Conservation (phyloP, 2,113 vertebrate genomes). For the Hypocryptadius cinnamomeus region DNA sequence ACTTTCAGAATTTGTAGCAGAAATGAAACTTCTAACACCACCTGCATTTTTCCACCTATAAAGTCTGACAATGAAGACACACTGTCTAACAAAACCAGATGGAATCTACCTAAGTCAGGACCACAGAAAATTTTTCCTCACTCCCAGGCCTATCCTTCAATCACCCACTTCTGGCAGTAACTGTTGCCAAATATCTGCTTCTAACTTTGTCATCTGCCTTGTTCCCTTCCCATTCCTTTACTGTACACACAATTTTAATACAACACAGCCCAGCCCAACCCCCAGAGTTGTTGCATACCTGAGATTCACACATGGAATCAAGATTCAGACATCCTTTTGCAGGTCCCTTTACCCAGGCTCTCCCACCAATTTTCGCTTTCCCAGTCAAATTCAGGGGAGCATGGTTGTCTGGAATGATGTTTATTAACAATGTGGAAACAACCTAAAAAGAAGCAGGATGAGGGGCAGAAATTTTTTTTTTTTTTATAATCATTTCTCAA, state of each 20-base stretch:
- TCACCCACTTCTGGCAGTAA: not conserved
- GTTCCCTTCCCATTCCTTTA: not conserved
- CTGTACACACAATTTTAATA: not conserved
- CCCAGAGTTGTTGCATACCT: conserved; percentile 69
- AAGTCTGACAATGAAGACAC: not conserved
- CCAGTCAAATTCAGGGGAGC: conserved; percentile 83
- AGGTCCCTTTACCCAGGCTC: conserved; percentile 81
- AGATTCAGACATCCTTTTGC: conserved; percentile 59
- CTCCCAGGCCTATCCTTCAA: not conserved
- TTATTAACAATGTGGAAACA: conserved; percentile 90
- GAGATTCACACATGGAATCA: conserved; percentile 90
- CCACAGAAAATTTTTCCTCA: not conserved
- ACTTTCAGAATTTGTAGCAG: not conserved
- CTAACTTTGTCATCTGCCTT: not conserved
- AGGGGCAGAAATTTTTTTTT: not conserved
- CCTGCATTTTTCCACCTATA: not conserved
- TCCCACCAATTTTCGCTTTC: conserved; percentile 87
- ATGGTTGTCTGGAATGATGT: conserved; percentile 83
- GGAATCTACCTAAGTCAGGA: not conserved
- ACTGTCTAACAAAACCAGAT: not conserved
- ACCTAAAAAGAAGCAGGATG: conserved; percentile 68
- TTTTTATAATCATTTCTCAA: not conserved
- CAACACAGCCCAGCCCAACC: not conserved
- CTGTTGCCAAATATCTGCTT: not conserved
- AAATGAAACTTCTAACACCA: not conserved